Conservation (phyloP, 2,797 vertebrate species). For the Melanotaenia nigrans region DNA sequence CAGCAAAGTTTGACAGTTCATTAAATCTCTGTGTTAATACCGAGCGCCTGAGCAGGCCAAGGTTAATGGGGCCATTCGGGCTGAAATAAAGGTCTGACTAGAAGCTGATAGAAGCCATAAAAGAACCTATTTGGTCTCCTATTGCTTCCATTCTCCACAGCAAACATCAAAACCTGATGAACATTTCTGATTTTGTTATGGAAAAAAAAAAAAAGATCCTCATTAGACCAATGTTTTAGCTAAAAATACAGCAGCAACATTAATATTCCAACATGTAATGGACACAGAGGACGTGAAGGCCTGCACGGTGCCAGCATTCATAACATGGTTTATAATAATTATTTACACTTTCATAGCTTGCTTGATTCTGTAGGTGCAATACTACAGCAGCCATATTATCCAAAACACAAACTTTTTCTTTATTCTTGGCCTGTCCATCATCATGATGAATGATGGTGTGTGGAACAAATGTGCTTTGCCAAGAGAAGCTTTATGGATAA, state of each 20-base stretch:
- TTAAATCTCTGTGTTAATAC: slow-evolving; percentile 50
- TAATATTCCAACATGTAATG: background rate
- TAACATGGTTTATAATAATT: background rate
- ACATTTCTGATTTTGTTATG: slow-evolving; percentile 9
- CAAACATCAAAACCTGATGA: slow-evolving; percentile 25
- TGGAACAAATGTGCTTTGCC: no score
- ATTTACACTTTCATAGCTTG: background rate
- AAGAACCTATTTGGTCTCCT: slow-evolving; percentile 28
- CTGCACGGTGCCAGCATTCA: background rate
- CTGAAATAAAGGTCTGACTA: slow-evolving; percentile 43
- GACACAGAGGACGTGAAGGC: background rate
- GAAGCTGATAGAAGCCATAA: slow-evolving; percentile 36
- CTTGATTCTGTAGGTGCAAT: no score
- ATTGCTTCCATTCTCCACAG: slow-evolving; percentile 2
- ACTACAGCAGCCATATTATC: no score
- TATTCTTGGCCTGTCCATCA: no score
- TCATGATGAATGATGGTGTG: no score
- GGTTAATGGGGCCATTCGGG: slow-evolving; percentile 62
- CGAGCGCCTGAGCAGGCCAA: slow-evolving; percentile 24
- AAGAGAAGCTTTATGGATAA: no score
- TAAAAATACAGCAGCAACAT: background rate
- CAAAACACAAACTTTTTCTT: no score
- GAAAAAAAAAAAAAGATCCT: slow-evolving; percentile 26
- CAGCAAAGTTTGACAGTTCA: slow-evolving; percentile 53
- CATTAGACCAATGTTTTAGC: slow-evolving; percentile 15